These are phyloP conservation scores for Diadumene lineata DNA, from an alignment of 92 coral and sea anemone genomes.

Conservation along the genomic window DNA sequence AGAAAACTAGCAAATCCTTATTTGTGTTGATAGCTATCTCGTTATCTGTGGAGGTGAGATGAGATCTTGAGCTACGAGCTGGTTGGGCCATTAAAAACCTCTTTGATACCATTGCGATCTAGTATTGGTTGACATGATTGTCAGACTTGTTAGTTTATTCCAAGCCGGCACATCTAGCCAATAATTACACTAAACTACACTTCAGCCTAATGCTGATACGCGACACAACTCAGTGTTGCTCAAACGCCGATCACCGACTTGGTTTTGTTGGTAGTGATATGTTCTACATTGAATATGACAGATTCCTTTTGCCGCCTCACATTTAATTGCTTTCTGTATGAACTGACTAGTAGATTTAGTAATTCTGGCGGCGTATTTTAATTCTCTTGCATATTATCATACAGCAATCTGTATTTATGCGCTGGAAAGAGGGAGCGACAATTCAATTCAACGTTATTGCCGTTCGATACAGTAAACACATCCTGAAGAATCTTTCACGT, in stretches of 20 bases:
- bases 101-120: background rate
- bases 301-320: slow-evolving; percentile 21
- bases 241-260: background rate
- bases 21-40: slow-evolving; percentile 20
- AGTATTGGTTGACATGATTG: slow-evolving; percentile 12
- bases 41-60: slow-evolving; percentile 23
- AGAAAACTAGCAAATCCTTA: slow-evolving; percentile 9
- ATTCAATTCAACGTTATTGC: background rate
- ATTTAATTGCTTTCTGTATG: slow-evolving; percentile 20
- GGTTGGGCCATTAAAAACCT: slow-evolving; percentile 25
- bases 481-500: background rate
- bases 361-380: slow-evolving; percentile 28
- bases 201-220: slow-evolving; percentile 7
- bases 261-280: slow-evolving; percentile 5
- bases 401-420: slow-evolving; percentile 13
- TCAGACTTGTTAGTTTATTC: slow-evolving; percentile 17
- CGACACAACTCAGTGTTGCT: background rate
- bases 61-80: slow-evolving; percentile 11
- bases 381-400: slow-evolving; percentile 24
- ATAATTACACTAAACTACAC: slow-evolving; percentile 17
- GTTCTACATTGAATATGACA: slow-evolving; percentile 27
- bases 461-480: slow-evolving; percentile 9
- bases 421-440: slow-evolving; percentile 18
- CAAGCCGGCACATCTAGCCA: slow-evolving; percentile 11
- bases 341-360: slow-evolving; percentile 18